These are phyloP conservation scores for Cololabis saira DNA, from an alignment of 2,113 vertebrate species.

Conservation along the genomic window DNA sequence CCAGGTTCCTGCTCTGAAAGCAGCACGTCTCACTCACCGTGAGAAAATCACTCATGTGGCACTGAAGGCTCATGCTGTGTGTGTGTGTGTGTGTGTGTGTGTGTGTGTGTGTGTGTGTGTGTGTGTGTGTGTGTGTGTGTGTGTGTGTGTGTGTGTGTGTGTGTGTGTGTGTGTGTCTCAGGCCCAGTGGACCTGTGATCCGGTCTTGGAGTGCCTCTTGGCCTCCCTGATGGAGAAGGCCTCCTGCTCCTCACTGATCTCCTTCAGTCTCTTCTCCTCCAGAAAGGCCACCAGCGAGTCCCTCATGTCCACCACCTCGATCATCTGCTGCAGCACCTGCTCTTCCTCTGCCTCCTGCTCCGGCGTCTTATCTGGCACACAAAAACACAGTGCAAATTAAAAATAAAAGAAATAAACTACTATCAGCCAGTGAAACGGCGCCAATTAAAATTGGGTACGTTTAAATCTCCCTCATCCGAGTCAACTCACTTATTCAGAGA, in stretches of 20 bases:
- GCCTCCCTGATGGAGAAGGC: constrained; percentile 72
- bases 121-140: background rate
- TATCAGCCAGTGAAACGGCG: background rate
- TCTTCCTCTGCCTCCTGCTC: constrained; percentile 82
- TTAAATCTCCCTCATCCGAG: background rate
- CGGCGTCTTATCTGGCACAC: constrained; percentile 82
- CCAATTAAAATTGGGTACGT: background rate
- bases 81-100: background rate
- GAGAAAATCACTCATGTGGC: constrained; percentile 5
- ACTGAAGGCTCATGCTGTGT: background rate
- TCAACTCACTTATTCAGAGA: no score
- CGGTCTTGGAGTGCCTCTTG: constrained; percentile 72
- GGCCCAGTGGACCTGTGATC: constrained; percentile 79
- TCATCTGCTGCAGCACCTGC: constrained; percentile 81
- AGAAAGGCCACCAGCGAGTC: constrained; percentile 87
- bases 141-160: background rate
- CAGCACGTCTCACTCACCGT: constrained; percentile 10
- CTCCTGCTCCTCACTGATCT: constrained; percentile 80
- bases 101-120: background rate
- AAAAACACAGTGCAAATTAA: background rate
- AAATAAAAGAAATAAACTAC: background rate
- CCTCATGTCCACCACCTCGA: constrained; percentile 90
- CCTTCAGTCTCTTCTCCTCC: constrained; percentile 89
- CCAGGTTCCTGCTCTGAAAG: constrained; percentile 32
- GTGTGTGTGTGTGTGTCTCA: constrained; percentile 36